Conservation (phyloP, 2,113 vertebrate species). For the Bujurquina vittata region DNA sequence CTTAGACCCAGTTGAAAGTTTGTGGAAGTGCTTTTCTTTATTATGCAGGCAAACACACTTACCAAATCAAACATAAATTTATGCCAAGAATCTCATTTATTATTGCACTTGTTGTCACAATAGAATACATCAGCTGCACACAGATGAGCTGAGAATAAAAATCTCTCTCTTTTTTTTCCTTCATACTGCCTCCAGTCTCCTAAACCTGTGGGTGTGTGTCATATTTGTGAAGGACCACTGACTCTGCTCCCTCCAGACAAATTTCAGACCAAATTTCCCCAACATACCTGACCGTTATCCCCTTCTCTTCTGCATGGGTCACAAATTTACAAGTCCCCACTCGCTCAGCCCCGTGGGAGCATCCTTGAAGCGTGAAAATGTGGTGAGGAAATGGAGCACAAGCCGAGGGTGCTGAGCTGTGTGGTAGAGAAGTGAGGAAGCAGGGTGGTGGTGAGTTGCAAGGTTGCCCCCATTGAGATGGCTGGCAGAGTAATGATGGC, state of each 20-base stretch:
- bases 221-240: slow-evolving; percentile 50
- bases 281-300: not conserved
- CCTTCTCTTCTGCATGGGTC: slow-evolving; percentile 26
- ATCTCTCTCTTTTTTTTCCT: not conserved
- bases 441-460: slow-evolving; percentile 2
- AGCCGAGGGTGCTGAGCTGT: not conserved
- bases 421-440: not conserved
- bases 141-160: not conserved
- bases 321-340: slow-evolving; percentile 33
- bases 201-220: slow-evolving; percentile 29
- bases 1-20: slow-evolving; percentile 30
- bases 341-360: slow-evolving; percentile 21
- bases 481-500: not conserved
- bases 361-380: slow-evolving; percentile 21
- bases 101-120: slow-evolving; percentile 7
- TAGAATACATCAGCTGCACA: slow-evolving; percentile 16
- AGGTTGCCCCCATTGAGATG: not conserved
- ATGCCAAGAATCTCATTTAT: slow-evolving; percentile 25
- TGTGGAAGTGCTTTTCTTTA: slow-evolving; percentile 32
- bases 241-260: slow-evolving; percentile 13
- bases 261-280: slow-evolving; percentile 1
- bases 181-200: not conserved
- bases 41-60: slow-evolving; percentile 37
- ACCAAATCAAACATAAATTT: slow-evolving; percentile 35
- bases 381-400: slow-evolving; percentile 5